phyloP scores from a whole-genome alignment of 1,140 invertebrate genomes.

The Bombus fervidus region DNA sequence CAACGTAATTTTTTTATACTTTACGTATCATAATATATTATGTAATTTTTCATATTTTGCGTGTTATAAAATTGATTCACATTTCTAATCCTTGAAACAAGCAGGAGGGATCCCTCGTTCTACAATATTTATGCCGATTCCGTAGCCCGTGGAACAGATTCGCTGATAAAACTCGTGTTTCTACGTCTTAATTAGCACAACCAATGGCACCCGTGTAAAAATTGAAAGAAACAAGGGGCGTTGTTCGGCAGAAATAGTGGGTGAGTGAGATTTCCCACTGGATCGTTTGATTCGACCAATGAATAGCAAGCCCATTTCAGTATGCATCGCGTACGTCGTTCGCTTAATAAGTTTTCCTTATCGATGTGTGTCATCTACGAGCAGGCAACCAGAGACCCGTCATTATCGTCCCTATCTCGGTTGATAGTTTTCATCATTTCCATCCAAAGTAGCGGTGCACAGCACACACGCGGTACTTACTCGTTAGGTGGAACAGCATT shows the following conservation, averaged over 20 bases:
- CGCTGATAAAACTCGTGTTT: background rate
- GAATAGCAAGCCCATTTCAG: slow-evolving; percentile 48
- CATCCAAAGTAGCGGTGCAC: slow-evolving; percentile 48
- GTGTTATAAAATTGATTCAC: too few relatives aligned
- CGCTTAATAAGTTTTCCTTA: slow-evolving; percentile 68
- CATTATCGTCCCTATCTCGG: slow-evolving; percentile 64
- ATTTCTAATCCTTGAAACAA: too few relatives aligned
- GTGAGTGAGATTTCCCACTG: slow-evolving; percentile 57
- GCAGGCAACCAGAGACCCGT: slow-evolving; percentile 51
- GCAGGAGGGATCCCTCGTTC: background rate
- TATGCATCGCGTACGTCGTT: slow-evolving; percentile 55
- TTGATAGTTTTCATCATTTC: slow-evolving; percentile 66
- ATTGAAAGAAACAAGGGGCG: slow-evolving; percentile 33
- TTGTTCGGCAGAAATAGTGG: slow-evolving; percentile 25
- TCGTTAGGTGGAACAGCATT: slow-evolving; percentile 46
- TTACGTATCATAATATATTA: too few relatives aligned
- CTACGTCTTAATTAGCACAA: slow-evolving; percentile 12
- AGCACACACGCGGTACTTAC: slow-evolving; percentile 23
- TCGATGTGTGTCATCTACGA: slow-evolving; percentile 71
- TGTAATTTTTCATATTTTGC: too few relatives aligned
- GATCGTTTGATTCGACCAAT: slow-evolving; percentile 53
- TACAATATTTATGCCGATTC: background rate
- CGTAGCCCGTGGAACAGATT: background rate
- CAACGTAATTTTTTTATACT: too few relatives aligned
- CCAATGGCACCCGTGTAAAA: slow-evolving; percentile 8